Conservation (phyloP, 2,113 vertebrate species). For the Oreocharis arfaki region DNA sequence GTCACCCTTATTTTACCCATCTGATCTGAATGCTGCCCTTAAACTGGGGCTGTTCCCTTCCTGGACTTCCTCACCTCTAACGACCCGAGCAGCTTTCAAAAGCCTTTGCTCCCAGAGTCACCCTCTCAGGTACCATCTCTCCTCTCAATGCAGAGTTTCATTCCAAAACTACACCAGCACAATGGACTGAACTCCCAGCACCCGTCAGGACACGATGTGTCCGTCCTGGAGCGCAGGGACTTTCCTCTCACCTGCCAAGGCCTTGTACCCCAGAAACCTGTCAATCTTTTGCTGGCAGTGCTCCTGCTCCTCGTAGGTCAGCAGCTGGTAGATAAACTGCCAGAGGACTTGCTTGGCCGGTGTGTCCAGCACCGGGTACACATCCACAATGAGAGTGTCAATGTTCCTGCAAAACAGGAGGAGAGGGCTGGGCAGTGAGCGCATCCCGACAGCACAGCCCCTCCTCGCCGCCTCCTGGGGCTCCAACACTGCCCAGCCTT, state of each 20-base stretch:
- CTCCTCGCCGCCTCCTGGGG: fast-evolving
- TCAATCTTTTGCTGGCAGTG: conserved; percentile 95
- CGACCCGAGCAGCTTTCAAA: neutral
- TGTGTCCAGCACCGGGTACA: conserved; percentile 93
- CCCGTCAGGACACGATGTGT: fast-evolving
- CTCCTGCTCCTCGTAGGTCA: conserved; percentile 96
- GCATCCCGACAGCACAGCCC: neutral
- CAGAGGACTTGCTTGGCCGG: conserved; percentile 97
- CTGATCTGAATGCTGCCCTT: neutral
- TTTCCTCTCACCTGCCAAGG: conserved; percentile 72
- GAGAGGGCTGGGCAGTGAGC: neutral
- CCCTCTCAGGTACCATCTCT: neutral
- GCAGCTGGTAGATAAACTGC: conserved; percentile 97
- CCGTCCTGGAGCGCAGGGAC: fast-evolving
- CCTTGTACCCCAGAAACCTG: conserved; percentile 91
- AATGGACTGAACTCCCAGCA: neutral
- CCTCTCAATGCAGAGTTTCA: neutral
- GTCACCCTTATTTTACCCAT: neutral
- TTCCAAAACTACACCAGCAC: neutral
- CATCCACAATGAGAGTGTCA: conserved; percentile 94
- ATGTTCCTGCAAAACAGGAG: conserved; percentile 81
- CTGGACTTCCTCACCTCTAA: neutral
- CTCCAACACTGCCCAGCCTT: fast-evolving
- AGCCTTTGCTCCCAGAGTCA: neutral
- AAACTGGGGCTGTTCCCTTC: neutral